Percentiles rank a stretch among this genome's conserved stretches.
Conservation (phyloP, 2,888 invertebrate species). For the Bembecia ichneumoniformis region DNA sequence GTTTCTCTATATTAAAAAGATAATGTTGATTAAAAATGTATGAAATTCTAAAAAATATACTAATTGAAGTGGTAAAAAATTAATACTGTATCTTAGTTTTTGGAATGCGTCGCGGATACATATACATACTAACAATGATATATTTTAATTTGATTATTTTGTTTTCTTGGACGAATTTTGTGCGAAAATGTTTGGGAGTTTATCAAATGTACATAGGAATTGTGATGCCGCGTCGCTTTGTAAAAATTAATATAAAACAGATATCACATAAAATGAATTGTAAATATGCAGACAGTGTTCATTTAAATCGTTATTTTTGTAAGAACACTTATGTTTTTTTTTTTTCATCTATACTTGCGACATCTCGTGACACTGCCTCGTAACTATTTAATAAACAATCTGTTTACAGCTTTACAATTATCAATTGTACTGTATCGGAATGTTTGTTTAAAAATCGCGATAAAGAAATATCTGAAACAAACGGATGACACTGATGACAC, state of each 20-base stretch:
- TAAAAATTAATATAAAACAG: neutral
- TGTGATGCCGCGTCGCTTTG: neutral
- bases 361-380: constrained; percentile 29
- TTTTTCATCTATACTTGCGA: constrained; percentile 6
- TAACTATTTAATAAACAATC: no score
- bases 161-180: neutral
- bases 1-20: constrained; percentile 46
- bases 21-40: constrained; percentile 19
- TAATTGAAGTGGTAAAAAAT: constrained; percentile 12
- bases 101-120: neutral
- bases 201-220: neutral
- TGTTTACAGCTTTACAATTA: no score
- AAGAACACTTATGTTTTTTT: constrained; percentile 30
- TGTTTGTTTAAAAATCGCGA: no score
- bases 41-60: constrained; percentile 32
- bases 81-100: neutral
- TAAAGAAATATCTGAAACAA: no score
- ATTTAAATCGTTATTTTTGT: constrained; percentile 64
- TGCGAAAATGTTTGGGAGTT: neutral
- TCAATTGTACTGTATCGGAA: no score
- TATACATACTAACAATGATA: neutral
- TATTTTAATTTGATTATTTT: neutral
- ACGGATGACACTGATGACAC: no score
- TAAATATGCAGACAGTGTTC: constrained; percentile 63
- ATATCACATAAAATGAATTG: constrained; percentile 32